A percentile compares a stretch with the other conserved stretches of the same genome.
These are phyloP conservation scores for Paedocypris micromegethes DNA, from an alignment of 2,797 vertebrate species.

Conservation along the genomic window DNA sequence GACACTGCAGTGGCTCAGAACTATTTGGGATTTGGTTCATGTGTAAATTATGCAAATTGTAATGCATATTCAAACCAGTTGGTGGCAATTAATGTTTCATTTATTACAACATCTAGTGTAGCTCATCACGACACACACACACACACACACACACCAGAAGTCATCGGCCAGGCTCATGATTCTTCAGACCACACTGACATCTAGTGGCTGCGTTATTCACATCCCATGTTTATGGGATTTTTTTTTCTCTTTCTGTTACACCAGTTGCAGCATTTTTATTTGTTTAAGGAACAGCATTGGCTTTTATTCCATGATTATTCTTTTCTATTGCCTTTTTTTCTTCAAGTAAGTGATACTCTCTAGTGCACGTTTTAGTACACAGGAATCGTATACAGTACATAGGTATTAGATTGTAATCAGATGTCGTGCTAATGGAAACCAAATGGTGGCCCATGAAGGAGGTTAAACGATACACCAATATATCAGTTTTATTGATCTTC, in stretches of 20 bases:
- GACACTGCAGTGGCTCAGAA: constrained; percentile 37
- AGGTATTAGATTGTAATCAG: constrained; percentile 73
- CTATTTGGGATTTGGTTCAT: neutral
- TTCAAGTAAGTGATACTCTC: constrained; percentile 36
- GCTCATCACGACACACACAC: neutral
- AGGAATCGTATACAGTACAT: constrained; percentile 53
- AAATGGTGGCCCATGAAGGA: constrained; percentile 69
- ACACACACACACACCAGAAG: constrained; percentile 9
- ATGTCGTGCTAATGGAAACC: constrained; percentile 72
- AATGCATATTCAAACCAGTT: too few relatives aligned
- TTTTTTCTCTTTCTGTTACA: neutral
- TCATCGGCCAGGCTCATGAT: constrained; percentile 17
- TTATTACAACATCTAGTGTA: too few relatives aligned
- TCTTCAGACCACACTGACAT: constrained; percentile 56
- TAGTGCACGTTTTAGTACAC: constrained; percentile 23
- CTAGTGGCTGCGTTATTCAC: constrained; percentile 51
- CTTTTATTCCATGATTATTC: neutral
- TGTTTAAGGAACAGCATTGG: neutral
- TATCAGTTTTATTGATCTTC: constrained; percentile 81
- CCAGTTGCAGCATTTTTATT: neutral
- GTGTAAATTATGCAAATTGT: too few relatives aligned
- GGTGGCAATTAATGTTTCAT: too few relatives aligned
- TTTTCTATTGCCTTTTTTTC: constrained; percentile 5
- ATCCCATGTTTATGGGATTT: neutral
- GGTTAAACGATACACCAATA: constrained; percentile 70